phyloP scores from a whole-genome alignment of 1,140 invertebrate species.

The Drosophila grimshawi region DNA sequence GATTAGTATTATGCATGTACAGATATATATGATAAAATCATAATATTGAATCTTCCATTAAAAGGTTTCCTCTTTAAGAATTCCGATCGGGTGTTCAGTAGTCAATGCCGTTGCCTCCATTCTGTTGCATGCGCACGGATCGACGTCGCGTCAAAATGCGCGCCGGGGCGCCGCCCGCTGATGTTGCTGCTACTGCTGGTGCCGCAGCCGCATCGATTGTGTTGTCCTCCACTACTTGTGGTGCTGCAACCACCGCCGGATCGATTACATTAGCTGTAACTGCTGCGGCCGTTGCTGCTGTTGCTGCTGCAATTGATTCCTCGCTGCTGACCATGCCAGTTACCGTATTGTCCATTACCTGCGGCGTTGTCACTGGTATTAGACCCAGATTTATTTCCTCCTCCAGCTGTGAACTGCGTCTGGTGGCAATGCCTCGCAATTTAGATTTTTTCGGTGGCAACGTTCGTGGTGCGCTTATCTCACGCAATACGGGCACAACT shows the following conservation, averaged over 20 bases:
- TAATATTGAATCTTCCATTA: constrained; percentile 19
- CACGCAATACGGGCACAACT: constrained; percentile 38
- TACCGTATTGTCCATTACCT: constrained; percentile 76
- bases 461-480: constrained; percentile 67
- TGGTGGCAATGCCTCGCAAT: constrained; percentile 57
- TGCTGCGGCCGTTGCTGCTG: constrained; percentile 13
- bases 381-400: constrained; percentile 86
- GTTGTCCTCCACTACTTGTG: constrained; percentile 3
- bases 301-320: constrained; percentile 33
- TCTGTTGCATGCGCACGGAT: constrained; percentile 79
- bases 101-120: constrained; percentile 62
- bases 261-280: constrained; percentile 7
- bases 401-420: constrained; percentile 86
- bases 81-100: constrained; percentile 43
- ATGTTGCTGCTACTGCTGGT: constrained; percentile 4
- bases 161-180: constrained; percentile 21
- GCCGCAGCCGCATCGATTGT: constrained; percentile 9
- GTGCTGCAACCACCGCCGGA: constrained; percentile 62
- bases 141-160: constrained; percentile 78
- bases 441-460: constrained; percentile 84
- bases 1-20: constrained; percentile 40
- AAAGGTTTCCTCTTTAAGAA: not conserved
- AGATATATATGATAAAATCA: constrained; percentile 54
- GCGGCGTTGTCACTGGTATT: constrained; percentile 74
- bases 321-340: constrained; percentile 72